These are phyloP conservation scores for Elephas maximus DNA, from an alignment of 2,113 vertebrate species.

Conservation along the genomic window DNA sequence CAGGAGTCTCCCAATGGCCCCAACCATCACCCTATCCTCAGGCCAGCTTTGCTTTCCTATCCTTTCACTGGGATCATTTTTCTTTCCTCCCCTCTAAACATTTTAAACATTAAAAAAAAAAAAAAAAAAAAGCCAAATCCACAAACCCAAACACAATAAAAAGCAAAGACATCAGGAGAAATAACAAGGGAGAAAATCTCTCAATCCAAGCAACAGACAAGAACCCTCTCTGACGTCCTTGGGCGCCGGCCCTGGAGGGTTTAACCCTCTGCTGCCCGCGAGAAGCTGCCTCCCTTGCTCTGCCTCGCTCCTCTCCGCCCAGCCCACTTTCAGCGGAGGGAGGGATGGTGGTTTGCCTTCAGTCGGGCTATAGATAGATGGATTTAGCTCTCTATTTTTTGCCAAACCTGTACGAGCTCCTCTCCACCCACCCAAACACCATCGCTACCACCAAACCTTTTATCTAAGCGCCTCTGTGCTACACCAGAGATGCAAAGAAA, in stretches of 20 bases:
- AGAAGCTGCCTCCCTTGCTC: conserved; percentile 76
- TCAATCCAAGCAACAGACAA: conserved; percentile 85
- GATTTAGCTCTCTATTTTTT: conserved; percentile 54
- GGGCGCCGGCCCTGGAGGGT: conserved; percentile 79
- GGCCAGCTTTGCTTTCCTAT: not conserved
- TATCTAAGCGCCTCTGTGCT: conserved; percentile 67
- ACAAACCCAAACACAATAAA: conserved; percentile 91
- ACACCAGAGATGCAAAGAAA: conserved; percentile 23
- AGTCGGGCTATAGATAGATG: not conserved
- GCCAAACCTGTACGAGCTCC: conserved; percentile 32
- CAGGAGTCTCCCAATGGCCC: not conserved
- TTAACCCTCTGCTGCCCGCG: conserved; percentile 88
- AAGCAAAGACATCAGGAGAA: conserved; percentile 87
- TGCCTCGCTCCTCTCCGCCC: conserved; percentile 72
- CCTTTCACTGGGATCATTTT: not conserved
- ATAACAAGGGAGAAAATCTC: conserved; percentile 88
- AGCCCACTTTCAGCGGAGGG: not conserved
- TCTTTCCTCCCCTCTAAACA: conserved; percentile 35
- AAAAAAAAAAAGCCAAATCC: conserved; percentile 62
- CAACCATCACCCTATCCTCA: not conserved
- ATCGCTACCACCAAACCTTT: not conserved
- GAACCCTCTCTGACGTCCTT: conserved; percentile 88
- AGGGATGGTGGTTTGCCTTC: conserved; percentile 50
- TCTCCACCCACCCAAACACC: conserved; percentile 36
- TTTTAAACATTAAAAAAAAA: conserved; percentile 51